phyloP scores from a whole-genome alignment of 2,113 vertebrate genomes.

The Melanerpes formicivorus region DNA sequence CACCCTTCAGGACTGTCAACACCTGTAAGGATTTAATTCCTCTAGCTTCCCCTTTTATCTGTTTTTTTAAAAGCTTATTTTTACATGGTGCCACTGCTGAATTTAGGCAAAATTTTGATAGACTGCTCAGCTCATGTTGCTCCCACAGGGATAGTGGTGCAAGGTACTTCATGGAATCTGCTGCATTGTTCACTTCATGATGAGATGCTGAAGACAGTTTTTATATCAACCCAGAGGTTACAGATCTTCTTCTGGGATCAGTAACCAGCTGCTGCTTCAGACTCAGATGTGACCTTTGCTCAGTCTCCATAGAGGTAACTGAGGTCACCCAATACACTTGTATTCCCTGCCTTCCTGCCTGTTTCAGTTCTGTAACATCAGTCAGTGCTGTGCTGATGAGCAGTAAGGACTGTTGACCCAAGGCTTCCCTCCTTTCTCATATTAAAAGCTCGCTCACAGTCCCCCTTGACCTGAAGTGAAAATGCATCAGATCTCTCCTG shows the following conservation, averaged over 20 bases:
- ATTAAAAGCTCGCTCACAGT: not conserved
- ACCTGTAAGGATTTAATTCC: slow-evolving; percentile 28
- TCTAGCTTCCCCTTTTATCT: not conserved
- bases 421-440: not conserved
- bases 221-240: not conserved
- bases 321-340: not conserved
- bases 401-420: not conserved
- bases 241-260: not conserved
- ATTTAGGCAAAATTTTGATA: not conserved
- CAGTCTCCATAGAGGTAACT: not conserved
- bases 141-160: not conserved
- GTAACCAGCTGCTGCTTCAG: not conserved
- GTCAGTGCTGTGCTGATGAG: not conserved
- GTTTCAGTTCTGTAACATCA: not conserved
- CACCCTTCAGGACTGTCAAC: not conserved
- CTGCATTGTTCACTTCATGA: not conserved
- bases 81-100: not conserved
- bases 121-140: rapidly evolving
- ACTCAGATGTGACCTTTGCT: not conserved
- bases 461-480: not conserved
- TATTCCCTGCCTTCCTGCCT: not conserved
- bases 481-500: not conserved
- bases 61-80: not conserved
- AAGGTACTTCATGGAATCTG: rapidly evolving
- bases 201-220: not conserved